phyloP scores from a whole-genome alignment of 2,888 invertebrate genomes.

The Xestia rhomboidea region DNA sequence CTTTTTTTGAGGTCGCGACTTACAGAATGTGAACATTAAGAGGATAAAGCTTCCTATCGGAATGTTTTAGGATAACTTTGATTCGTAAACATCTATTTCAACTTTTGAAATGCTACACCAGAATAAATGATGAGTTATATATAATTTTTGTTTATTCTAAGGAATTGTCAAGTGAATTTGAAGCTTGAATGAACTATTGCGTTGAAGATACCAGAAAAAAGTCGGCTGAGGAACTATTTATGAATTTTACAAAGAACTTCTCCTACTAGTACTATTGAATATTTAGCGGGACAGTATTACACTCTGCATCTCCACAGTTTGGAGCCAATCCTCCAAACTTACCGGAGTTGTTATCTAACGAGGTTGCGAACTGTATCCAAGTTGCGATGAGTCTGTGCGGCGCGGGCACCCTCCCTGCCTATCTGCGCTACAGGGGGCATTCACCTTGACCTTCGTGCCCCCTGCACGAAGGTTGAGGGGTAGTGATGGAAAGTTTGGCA shows the following conservation, averaged over 20 bases:
- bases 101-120: conserved; percentile 11
- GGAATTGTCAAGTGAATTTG: neutral
- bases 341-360: conserved; percentile 47
- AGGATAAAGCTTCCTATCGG: neutral
- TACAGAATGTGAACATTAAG: neutral
- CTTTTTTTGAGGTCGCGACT: conserved; percentile 21
- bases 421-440: neutral
- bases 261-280: neutral
- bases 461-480: neutral
- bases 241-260: neutral
- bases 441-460: conserved; percentile 26
- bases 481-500: neutral
- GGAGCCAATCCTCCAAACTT: conserved; percentile 26
- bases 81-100: conserved; percentile 18
- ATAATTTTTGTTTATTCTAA: neutral
- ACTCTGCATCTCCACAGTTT: neutral
- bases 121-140: neutral
- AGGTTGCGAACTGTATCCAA: conserved; percentile 62
- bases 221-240: neutral
- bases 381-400: conserved; percentile 49
- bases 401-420: conserved; percentile 38
- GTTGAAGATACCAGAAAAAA: neutral
- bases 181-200: neutral
- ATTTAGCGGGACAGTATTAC: neutral
- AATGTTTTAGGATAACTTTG: conserved; percentile 13